Conservation (phyloP, 1,140 invertebrate genomes). For the Drosophila setifemur region DNA sequence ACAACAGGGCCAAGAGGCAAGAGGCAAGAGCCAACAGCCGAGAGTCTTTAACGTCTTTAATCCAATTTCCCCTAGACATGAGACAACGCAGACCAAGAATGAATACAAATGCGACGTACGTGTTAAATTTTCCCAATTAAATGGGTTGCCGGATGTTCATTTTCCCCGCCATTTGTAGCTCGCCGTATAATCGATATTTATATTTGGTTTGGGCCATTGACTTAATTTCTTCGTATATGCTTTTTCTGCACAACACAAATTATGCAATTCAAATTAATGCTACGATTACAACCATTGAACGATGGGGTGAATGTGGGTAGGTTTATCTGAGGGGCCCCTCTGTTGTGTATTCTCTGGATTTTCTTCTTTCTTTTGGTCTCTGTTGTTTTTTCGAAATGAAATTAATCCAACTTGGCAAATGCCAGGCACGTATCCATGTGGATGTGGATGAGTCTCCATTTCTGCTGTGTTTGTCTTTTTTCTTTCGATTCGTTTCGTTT, state of each 20-base stretch:
- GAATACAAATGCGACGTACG: conserved; percentile 79
- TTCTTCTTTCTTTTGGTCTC: conserved; percentile 7
- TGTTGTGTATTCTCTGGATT: conserved; percentile 7
- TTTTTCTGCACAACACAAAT: conserved; percentile 64
- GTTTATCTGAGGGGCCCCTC: neutral
- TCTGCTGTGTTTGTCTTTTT: conserved; percentile 64
- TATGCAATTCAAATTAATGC: conserved; percentile 81
- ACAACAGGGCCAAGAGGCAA: conserved; percentile 20
- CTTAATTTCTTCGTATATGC: conserved; percentile 67
- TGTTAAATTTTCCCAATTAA: conserved; percentile 79
- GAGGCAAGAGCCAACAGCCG: conserved; percentile 6
- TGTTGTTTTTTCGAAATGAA: conserved; percentile 48
- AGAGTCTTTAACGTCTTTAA: conserved; percentile 76
- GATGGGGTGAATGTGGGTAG: neutral
- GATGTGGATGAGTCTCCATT: conserved; percentile 53
- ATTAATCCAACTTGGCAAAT: conserved; percentile 77
- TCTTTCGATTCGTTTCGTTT: conserved; percentile 19
- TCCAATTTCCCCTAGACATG: conserved; percentile 73
- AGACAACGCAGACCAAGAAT: conserved; percentile 59
- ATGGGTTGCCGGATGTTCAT: conserved; percentile 62
- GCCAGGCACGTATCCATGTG: conserved; percentile 74
- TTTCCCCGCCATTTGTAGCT: conserved; percentile 50
- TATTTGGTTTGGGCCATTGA: conserved; percentile 75
- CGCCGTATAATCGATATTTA: conserved; percentile 73
- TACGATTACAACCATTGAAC: conserved; percentile 49